A percentile compares a stretch with the other conserved stretches of the same genome.
These are phyloP conservation scores for Cyphomyrus discorhynchus DNA, from an alignment of 2,113 vertebrate species.

Conservation along the genomic window DNA sequence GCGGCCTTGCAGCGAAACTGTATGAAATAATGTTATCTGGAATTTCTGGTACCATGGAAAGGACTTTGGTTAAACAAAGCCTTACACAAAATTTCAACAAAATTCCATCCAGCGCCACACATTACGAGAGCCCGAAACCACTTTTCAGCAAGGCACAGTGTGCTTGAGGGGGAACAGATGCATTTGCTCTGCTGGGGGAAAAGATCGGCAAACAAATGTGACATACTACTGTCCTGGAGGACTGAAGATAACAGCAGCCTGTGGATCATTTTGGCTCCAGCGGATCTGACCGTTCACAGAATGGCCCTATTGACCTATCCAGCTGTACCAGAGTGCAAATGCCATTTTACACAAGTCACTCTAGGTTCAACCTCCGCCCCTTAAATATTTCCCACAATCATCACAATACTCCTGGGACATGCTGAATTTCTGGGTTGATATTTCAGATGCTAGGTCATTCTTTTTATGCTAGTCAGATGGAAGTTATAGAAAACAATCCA, in stretches of 20 bases:
- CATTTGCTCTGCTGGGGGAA: slow-evolving; percentile 40
- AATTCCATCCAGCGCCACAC: slow-evolving; percentile 39
- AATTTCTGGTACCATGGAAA: slow-evolving; percentile 32
- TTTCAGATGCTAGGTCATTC: not conserved
- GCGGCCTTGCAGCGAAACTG: not conserved
- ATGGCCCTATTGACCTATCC: not conserved
- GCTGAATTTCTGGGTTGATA: not conserved
- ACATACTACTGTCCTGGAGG: not conserved
- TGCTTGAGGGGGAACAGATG: slow-evolving; percentile 43
- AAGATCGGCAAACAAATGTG: not conserved
- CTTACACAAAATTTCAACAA: slow-evolving; percentile 37
- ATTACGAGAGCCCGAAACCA: slow-evolving; percentile 39
- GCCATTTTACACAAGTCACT: not conserved
- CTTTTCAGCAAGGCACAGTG: slow-evolving; percentile 60
- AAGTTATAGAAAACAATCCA: not conserved
- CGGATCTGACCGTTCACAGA: not conserved
- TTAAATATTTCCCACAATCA: not conserved
- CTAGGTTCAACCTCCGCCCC: not conserved
- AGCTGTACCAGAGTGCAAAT: not conserved
- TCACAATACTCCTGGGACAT: not conserved
- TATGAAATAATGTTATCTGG: slow-evolving; percentile 23
- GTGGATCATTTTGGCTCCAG: not conserved
- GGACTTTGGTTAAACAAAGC: slow-evolving; percentile 35
- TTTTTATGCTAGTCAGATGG: not conserved
- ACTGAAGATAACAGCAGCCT: not conserved